Evolutionary conservation across 2,888 invertebrate genomes (phyloP).

Genomic region (Dryadula phaetusa): DNA sequence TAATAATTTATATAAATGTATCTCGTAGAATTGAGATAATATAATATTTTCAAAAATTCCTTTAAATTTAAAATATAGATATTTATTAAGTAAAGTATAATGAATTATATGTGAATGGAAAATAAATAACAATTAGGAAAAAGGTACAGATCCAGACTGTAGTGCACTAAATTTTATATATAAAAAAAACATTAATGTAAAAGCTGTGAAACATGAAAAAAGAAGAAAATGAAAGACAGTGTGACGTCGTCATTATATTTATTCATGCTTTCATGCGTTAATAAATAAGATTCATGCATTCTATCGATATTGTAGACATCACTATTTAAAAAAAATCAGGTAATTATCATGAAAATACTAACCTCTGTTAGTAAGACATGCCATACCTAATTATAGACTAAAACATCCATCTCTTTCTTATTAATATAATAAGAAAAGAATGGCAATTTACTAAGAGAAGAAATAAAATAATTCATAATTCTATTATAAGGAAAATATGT

Average conservation of each 20-base stretch:
- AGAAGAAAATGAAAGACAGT: conserved; percentile 18
- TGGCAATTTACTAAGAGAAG: neutral
- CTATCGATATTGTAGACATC: neutral
- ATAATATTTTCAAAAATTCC: too few species aligned
- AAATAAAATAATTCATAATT: neutral
- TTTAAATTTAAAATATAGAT: too few species aligned
- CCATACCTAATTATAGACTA: neutral
- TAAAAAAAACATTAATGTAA: too few species aligned
- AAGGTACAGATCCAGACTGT: too few species aligned
- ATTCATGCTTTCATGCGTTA: conserved; percentile 22
- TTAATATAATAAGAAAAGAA: conserved; percentile 42
- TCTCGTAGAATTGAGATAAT: too few species aligned
- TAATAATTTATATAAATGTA: too few species aligned
- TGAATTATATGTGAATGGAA: too few species aligned
- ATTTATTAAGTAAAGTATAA: too few species aligned
- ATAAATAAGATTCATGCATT: conserved; percentile 27
- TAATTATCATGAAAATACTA: conserved; percentile 20
- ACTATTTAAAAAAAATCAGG: neutral
- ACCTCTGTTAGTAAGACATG: conserved; percentile 20
- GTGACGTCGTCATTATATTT: neutral
- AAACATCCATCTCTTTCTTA: conserved; percentile 33
- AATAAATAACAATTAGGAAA: too few species aligned
- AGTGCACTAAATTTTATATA: too few species aligned
- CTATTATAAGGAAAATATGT: too few species aligned
- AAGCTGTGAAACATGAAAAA: neutral